These are phyloP conservation scores for Rhabdomys dilectus DNA, from an alignment of 2,113 vertebrate species.

Conservation along the genomic window DNA sequence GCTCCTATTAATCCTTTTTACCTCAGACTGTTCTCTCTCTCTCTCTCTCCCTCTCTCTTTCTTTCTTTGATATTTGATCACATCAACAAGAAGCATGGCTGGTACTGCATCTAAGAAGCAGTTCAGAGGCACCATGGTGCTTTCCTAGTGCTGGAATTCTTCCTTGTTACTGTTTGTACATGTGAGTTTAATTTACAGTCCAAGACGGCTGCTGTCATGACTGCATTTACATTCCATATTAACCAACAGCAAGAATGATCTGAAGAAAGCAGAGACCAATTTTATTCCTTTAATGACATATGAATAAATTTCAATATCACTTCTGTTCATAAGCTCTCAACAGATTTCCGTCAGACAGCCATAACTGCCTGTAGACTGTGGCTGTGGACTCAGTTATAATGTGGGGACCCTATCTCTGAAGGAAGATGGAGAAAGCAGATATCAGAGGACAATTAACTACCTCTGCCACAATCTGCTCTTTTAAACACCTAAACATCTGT, in stretches of 20 bases:
- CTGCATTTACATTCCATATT: neutral
- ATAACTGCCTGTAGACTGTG: neutral
- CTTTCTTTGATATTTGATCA: neutral
- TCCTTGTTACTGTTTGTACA: neutral
- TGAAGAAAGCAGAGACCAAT: neutral
- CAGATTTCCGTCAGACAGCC: neutral
- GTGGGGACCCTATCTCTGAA: conserved; percentile 24
- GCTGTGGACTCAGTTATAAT: neutral
- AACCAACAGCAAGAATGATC: neutral
- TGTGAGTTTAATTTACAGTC: neutral
- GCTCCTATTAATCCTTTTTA: neutral
- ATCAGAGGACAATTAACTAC: conserved; percentile 21
- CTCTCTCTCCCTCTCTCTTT: no score
- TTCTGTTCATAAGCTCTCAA: neutral
- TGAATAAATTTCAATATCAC: conserved; percentile 4
- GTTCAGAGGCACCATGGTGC: neutral
- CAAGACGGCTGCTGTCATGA: neutral
- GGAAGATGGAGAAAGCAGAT: conserved; percentile 7
- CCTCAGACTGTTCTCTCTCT: neutral
- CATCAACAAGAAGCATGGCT: neutral
- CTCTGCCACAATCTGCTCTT: neutral
- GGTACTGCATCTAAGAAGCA: neutral
- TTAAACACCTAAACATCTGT: neutral
- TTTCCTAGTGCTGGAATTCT: neutral
- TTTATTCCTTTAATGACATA: neutral